phyloP scores from a whole-genome alignment of 1,140 invertebrate genomes.

The Pissodes strobi region DNA sequence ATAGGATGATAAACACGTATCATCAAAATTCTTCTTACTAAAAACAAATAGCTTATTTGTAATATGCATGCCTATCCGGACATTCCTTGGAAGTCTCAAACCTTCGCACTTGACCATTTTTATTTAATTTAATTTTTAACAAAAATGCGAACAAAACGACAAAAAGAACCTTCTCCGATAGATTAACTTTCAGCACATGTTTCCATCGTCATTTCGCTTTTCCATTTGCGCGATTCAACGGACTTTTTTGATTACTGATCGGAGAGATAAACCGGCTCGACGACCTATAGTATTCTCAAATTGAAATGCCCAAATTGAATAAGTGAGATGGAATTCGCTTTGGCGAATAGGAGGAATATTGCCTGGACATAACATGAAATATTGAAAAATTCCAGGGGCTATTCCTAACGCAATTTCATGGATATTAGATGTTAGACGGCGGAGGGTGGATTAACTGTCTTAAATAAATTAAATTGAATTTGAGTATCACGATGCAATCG shows the following conservation, averaged over 20 bases:
- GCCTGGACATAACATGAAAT: slow-evolving; percentile 43
- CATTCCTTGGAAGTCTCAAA: too few relatives aligned
- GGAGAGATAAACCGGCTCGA: slow-evolving; percentile 22
- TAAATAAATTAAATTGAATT: slow-evolving; percentile 47
- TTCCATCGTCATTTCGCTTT: slow-evolving; percentile 22
- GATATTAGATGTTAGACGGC: slow-evolving; percentile 49
- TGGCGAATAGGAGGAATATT: slow-evolving; percentile 24
- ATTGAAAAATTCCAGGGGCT: slow-evolving; percentile 50
- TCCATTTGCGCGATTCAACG: slow-evolving; percentile 25
- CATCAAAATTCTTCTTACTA: too few relatives aligned
- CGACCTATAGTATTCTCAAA: slow-evolving; percentile 27
- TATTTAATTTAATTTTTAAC: too few relatives aligned
- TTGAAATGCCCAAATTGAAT: slow-evolving; percentile 31
- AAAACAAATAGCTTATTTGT: too few relatives aligned
- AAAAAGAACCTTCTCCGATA: slow-evolving; percentile 13
- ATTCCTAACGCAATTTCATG: slow-evolving; percentile 50
- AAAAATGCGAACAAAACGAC: too few relatives aligned
- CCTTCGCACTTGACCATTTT: too few relatives aligned
- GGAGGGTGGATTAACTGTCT: slow-evolving; percentile 33
- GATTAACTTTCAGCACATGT: slow-evolving; percentile 26
- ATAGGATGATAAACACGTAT: too few relatives aligned
- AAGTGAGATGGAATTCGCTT: slow-evolving; percentile 29
- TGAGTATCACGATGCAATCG: too few relatives aligned
- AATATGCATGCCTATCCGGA: too few relatives aligned
- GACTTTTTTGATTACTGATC: slow-evolving; percentile 31